phyloP scores from a whole-genome alignment of 2,113 vertebrate genomes.

The Coryphaenoides rupestris region DNA sequence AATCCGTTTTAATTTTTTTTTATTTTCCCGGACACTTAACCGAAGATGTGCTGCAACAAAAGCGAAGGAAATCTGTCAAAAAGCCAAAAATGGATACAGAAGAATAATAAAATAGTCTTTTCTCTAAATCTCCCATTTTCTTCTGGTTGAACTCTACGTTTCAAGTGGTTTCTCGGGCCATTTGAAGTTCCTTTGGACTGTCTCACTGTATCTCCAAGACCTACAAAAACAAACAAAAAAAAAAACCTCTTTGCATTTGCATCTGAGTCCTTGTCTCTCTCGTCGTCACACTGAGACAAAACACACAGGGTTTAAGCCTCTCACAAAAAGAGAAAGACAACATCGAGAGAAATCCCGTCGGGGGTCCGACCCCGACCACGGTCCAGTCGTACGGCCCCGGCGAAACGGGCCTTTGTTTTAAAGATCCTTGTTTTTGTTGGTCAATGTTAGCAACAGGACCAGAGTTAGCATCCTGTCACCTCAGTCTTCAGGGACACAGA shows the following conservation, averaged over 20 bases:
- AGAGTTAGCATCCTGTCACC: conserved; percentile 48
- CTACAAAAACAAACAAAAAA: no score
- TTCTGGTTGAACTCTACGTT: conserved; percentile 50
- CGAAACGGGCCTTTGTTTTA: conserved; percentile 5
- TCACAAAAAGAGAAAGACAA: conserved; percentile 38
- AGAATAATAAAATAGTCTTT: conserved; percentile 83
- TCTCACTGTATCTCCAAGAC: conserved; percentile 73
- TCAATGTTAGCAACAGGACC: conserved; percentile 60
- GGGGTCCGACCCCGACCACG: conserved; percentile 35
- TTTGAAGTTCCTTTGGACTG: conserved; percentile 77
- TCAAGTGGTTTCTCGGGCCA: conserved; percentile 60
- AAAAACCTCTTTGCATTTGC: conserved; percentile 61
- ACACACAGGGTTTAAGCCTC: conserved; percentile 45
- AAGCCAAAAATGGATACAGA: conserved; percentile 81
- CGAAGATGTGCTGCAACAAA: conserved; percentile 72
- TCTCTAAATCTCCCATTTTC: conserved; percentile 46
- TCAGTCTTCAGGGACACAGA: conserved; percentile 64
- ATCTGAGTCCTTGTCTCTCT: conserved; percentile 55
- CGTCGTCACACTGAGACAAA: conserved; percentile 72
- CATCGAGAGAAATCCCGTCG: conserved; percentile 54
- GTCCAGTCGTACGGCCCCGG: conserved; percentile 41
- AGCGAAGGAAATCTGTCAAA: conserved; percentile 77
- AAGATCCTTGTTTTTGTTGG: conserved; percentile 47
- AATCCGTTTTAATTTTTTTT: conserved; percentile 54
- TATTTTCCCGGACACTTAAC: conserved; percentile 71